phyloP scores from a whole-genome alignment of 2,797 vertebrate genomes.

The Paratrypauchen microcephalus region DNA sequence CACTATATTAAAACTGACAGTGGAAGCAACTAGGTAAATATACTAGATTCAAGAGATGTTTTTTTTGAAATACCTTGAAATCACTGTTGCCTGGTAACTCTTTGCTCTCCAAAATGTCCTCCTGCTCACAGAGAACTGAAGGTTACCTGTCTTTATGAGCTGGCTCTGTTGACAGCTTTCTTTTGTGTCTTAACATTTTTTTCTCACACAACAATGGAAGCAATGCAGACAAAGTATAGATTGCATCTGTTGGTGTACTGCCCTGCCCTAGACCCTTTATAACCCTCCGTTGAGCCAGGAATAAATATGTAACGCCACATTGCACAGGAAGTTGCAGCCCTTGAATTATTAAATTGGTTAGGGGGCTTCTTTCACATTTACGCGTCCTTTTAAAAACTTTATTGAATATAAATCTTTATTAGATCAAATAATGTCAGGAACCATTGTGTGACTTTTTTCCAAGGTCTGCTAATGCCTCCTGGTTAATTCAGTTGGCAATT shows the following conservation, averaged over 20 bases:
- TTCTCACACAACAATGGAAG: conserved; percentile 5
- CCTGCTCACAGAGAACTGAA: conserved; percentile 48
- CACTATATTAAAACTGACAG: conserved; percentile 9
- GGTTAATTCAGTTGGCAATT: background rate
- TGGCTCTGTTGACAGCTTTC: conserved; percentile 16
- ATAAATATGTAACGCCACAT: conserved; percentile 33
- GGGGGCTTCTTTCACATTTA: conserved; percentile 29
- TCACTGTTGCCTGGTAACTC: conserved; percentile 79
- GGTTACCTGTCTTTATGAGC: conserved; percentile 52
- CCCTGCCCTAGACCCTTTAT: conserved; percentile 12
- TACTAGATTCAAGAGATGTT: conserved; percentile 26
- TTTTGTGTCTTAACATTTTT: conserved; percentile 18
- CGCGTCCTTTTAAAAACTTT: conserved; percentile 21
- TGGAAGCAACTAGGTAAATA: conserved; percentile 15
- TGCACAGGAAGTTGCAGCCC: conserved; percentile 19
- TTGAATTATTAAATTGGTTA: conserved; percentile 43
- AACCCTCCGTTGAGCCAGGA: conserved; percentile 19
- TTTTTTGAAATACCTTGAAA: conserved; percentile 29
- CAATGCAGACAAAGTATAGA: conserved; percentile 7
- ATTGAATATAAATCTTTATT: conserved; percentile 33
- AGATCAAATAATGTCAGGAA: conserved; percentile 29
- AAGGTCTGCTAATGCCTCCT: conserved; percentile 6
- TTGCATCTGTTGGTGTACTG: background rate
- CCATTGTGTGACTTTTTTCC: conserved; percentile 4
- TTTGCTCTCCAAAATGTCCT: conserved; percentile 44